These are phyloP conservation scores for Drosophila prolongata DNA, from an alignment of 2,888 invertebrate species.

Conservation along the genomic window DNA sequence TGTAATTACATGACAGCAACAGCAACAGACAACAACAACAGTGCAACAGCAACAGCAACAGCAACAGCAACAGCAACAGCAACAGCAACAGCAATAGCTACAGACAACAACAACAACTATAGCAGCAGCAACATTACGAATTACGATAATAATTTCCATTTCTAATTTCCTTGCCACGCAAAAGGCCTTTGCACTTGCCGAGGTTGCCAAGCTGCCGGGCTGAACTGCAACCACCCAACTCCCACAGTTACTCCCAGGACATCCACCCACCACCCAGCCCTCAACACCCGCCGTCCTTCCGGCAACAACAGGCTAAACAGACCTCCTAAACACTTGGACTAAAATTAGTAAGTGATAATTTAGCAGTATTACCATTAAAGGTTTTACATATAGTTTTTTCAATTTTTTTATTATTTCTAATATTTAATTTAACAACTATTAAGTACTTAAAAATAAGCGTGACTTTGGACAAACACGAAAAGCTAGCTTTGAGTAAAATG, in stretches of 20 bases:
- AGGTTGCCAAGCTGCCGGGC: slow-evolving; percentile 32
- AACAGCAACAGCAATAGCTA: slow-evolving; percentile 39
- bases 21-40: slow-evolving; percentile 49
- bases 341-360: not conserved
- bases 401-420: too few relatives aligned
- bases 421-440: too few relatives aligned
- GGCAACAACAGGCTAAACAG: slow-evolving; percentile 30
- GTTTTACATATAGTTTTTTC: too few relatives aligned
- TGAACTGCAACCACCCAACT: slow-evolving; percentile 5
- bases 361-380: too few relatives aligned
- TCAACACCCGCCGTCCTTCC: slow-evolving; percentile 12
- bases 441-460: too few relatives aligned
- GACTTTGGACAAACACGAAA: too few relatives aligned
- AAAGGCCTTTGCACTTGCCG: slow-evolving; percentile 66
- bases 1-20: slow-evolving; percentile 71
- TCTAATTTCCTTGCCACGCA: slow-evolving; percentile 77
- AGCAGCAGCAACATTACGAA: slow-evolving; percentile 61
- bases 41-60: slow-evolving; percentile 40
- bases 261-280: not conserved
- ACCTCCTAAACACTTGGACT: slow-evolving; percentile 5
- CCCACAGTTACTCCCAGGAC: slow-evolving; percentile 8
- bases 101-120: slow-evolving; percentile 19
- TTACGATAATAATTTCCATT: slow-evolving; percentile 83
- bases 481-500: too few relatives aligned
- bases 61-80: slow-evolving; percentile 30